These are phyloP conservation scores for Halcyon badia DNA, from an alignment of 2,797 vertebrate species.

Conservation along the genomic window DNA sequence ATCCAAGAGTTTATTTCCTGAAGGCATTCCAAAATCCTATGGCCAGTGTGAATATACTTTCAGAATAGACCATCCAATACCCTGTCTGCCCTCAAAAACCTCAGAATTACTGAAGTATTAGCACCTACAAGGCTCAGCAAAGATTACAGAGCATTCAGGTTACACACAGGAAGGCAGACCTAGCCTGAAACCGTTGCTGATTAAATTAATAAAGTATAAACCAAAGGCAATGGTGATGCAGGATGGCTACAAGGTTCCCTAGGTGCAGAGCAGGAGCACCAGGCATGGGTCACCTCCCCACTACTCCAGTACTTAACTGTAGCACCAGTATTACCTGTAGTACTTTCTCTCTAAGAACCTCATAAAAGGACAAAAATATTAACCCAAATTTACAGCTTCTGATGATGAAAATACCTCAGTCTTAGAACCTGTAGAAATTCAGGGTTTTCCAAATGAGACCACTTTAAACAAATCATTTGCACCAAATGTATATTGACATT, in stretches of 20 bases:
- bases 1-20: conserved; percentile 61
- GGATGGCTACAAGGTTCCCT: not conserved
- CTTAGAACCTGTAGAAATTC: not conserved
- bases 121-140: not conserved
- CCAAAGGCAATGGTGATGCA: not conserved
- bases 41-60: conserved; percentile 23
- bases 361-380: not conserved
- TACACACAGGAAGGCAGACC: not conserved
- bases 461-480: not conserved
- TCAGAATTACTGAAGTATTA: conserved; percentile 1
- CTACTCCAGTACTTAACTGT: not conserved
- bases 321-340: not conserved
- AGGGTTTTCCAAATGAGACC: not conserved
- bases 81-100: conserved; percentile 29
- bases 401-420: not conserved
- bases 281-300: not conserved
- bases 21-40: conserved; percentile 53
- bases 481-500: not conserved
- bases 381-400: not conserved
- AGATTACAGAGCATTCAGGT: not conserved
- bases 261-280: not conserved
- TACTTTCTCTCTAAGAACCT: not conserved
- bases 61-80: conserved; percentile 43
- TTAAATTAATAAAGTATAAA: not conserved
- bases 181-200: not conserved